Conservation (phyloP, 1,140 invertebrate genomes). For the Delia radicum region DNA sequence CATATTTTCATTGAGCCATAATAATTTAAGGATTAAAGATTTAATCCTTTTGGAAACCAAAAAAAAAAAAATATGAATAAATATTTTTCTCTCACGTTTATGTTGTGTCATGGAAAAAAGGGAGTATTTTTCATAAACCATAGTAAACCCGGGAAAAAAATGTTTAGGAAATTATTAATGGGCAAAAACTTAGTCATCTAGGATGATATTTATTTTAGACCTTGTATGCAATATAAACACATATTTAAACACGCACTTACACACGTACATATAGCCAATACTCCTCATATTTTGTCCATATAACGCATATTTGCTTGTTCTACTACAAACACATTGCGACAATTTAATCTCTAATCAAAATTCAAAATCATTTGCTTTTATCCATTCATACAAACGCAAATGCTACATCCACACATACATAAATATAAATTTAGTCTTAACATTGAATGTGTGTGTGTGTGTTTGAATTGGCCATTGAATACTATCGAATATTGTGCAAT, state of each 20-base stretch:
- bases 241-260: not conserved
- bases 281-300: not conserved
- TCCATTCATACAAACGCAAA: not conserved
- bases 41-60: not conserved
- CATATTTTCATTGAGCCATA: not conserved
- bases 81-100: not conserved
- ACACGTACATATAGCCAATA: not conserved
- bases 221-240: not conserved
- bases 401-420: not conserved
- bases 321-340: slow-evolving; percentile 3
- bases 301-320: not conserved
- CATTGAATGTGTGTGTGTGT: not conserved
- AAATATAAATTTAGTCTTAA: too few species aligned
- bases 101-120: not conserved
- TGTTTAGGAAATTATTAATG: not conserved
- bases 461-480: not conserved
- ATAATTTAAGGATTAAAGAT: not conserved
- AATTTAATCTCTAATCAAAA: slow-evolving; percentile 24
- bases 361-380: slow-evolving; percentile 13
- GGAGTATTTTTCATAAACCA: not conserved
- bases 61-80: not conserved
- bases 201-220: slow-evolving; percentile 8
- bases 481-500: not conserved
- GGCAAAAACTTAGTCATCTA: slow-evolving; percentile 7
- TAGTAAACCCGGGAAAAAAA: not conserved